phyloP scores from a whole-genome alignment of 2,797 vertebrate species.

The Selene dorsalis region DNA sequence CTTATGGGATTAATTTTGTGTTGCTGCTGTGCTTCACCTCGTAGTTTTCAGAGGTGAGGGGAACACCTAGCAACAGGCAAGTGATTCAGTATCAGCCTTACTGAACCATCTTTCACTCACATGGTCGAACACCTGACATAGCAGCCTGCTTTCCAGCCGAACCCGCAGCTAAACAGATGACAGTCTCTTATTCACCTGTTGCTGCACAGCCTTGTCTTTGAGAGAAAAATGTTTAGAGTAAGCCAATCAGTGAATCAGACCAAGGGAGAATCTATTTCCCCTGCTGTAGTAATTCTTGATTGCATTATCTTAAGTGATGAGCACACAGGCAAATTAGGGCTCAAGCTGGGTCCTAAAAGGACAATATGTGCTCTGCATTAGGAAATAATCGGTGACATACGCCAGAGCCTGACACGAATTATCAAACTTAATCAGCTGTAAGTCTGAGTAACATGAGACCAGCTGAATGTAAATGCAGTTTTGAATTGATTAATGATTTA shows the following conservation, averaged over 20 bases:
- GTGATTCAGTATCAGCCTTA: constrained; percentile 46
- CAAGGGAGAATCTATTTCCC: constrained; percentile 48
- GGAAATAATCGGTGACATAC: constrained; percentile 49
- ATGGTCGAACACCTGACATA: constrained; percentile 39
- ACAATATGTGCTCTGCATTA: constrained; percentile 40
- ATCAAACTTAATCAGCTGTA: constrained; percentile 39
- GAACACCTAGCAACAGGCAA: constrained; percentile 45
- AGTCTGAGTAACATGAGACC: constrained; percentile 16
- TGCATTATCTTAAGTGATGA: constrained; percentile 59
- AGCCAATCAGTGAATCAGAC: constrained; percentile 57
- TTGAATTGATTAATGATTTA: constrained; percentile 32
- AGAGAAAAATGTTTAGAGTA: constrained; percentile 63
- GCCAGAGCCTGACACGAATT: constrained; percentile 34
- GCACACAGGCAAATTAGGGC: constrained; percentile 28
- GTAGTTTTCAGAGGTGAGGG: constrained; percentile 13
- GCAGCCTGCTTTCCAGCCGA: constrained; percentile 19
- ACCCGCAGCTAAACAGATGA: constrained; percentile 51
- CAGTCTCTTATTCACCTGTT: constrained; percentile 46
- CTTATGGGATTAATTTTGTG: constrained; percentile 29
- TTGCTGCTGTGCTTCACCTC: constrained; percentile 9
- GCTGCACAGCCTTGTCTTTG: constrained; percentile 41
- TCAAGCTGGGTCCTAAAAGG: constrained; percentile 36
- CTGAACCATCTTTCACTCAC: constrained; percentile 50
- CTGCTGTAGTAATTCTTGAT: constrained; percentile 62
- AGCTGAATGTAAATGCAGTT: constrained; percentile 34